phyloP scores from a whole-genome alignment of 2,113 vertebrate species.

The Thermophis baileyi region DNA sequence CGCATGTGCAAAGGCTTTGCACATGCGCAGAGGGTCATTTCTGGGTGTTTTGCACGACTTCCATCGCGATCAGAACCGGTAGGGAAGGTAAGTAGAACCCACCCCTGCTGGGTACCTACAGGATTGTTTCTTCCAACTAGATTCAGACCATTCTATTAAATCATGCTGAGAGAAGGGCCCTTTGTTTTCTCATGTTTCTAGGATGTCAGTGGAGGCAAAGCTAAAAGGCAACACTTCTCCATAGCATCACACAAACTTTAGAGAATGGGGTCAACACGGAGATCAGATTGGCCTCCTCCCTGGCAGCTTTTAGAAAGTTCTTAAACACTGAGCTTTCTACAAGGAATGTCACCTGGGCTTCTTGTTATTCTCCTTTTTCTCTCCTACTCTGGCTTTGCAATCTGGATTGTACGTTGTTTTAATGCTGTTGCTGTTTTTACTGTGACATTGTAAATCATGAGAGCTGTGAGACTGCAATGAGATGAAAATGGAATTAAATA shows the following conservation, averaged over 20 bases:
- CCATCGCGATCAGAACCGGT: no score
- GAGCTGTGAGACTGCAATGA: background rate
- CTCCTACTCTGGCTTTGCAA: background rate
- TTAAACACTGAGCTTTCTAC: background rate
- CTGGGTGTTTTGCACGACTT: no score
- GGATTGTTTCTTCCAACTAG: background rate
- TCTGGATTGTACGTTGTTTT: background rate
- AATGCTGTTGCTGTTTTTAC: background rate
- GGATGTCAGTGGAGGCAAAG: background rate
- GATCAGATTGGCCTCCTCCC: background rate
- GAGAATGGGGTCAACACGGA: background rate
- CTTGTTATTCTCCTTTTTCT: background rate
- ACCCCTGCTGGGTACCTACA: background rate
- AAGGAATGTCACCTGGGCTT: background rate
- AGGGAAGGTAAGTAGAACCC: no score
- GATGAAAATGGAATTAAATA: background rate
- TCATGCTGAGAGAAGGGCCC: background rate
- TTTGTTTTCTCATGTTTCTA: background rate
- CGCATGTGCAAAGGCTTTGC: no score
- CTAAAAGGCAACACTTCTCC: background rate
- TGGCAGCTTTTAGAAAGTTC: background rate
- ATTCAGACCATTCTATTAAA: background rate
- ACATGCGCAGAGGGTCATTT: no score
- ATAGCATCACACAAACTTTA: background rate
- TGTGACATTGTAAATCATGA: background rate